A percentile compares a stretch with the other conserved stretches of the same genome.
Conservation (phyloP, 2,113 vertebrate genomes). For the Heterotilapia buettikoferi region DNA sequence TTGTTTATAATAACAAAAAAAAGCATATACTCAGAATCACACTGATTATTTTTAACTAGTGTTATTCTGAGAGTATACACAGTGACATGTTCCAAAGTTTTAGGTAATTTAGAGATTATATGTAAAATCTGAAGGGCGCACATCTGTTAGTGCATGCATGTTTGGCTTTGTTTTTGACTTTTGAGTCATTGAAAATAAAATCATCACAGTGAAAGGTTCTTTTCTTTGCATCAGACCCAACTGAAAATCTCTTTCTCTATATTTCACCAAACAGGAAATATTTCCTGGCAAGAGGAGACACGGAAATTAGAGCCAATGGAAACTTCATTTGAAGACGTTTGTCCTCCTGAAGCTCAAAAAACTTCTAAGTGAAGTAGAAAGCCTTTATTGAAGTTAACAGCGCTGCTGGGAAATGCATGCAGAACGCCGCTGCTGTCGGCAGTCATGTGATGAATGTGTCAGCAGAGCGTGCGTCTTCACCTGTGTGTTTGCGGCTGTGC, state of each 20-base stretch:
- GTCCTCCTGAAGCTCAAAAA: background rate
- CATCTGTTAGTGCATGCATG: background rate
- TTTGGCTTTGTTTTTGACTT: background rate
- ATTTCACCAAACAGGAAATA: background rate
- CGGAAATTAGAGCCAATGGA: background rate
- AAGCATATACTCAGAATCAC: background rate
- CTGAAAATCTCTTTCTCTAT: background rate
- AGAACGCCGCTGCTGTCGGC: background rate
- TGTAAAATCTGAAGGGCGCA: background rate
- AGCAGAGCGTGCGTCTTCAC: constrained; percentile 57
- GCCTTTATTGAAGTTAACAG: background rate
- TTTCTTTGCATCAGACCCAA: background rate
- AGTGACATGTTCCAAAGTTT: background rate
- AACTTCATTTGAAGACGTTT: background rate
- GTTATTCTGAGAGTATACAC: background rate
- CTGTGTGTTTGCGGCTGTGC: constrained; percentile 98
- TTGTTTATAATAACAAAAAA: rapidly evolving
- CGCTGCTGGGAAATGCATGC: background rate
- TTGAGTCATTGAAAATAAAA: background rate
- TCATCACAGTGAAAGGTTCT: background rate
- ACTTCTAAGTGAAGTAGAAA: background rate
- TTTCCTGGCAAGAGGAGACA: background rate
- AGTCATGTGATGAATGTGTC: background rate
- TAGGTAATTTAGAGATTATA: background rate
- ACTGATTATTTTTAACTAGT: background rate